Base-by-base conservation (phyloP, 2,113 vertebrate genomes). In the Herpailurus yagouaroundi region DNA sequence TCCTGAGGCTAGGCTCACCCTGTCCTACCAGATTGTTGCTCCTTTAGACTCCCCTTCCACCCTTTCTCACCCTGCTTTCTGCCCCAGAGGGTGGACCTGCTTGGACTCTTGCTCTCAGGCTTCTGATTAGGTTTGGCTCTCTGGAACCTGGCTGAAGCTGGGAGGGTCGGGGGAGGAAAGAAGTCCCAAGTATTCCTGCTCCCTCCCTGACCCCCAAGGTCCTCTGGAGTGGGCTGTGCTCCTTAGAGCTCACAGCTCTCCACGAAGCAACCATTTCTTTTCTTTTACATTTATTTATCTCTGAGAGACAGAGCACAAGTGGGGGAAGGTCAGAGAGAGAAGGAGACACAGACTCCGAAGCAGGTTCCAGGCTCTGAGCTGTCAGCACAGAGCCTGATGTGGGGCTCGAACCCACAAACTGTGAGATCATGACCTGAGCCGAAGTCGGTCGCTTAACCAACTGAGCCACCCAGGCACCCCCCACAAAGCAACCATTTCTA, bases 171-270 rank as follows among this genome's bases (percentile, higher is more conserved):
- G 10, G 19, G 23, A 80, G 13, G 15, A 60, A 29, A 64, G 69
- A 81, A 63, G 15, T 80, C 36, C 9, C 9, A 74, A 38, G 4
- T 66, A 3, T 27, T 71, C 4, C 25, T 48, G 79, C 52, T 9
- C 11, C 57, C 7, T 29, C 4, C 12, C 52, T 13, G 13, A 2
- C 31, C 5, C 6, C 1, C 13, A 55, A 9, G 38, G 23, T n/a
- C 8, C 36, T 23, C 41, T 19, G 15, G 11, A 57, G 16, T 18
- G 6, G 73, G 15, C 38, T 18, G n/a, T 52, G 23, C 63, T 64
- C 6, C 74, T 60, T 73, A 87, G 18, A 89, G 14, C 7, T 18
- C 23, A 25, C 33, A 52, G 29, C 16, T 82, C 3, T 7, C 21
- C 11, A 21, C 38, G 27, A 15, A 41, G 10, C 45, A 69, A 5